These are phyloP conservation scores for Caenorhabditis sp. DNA, from an alignment of 2,888 invertebrate genomes.

Conservation along the genomic window DNA sequence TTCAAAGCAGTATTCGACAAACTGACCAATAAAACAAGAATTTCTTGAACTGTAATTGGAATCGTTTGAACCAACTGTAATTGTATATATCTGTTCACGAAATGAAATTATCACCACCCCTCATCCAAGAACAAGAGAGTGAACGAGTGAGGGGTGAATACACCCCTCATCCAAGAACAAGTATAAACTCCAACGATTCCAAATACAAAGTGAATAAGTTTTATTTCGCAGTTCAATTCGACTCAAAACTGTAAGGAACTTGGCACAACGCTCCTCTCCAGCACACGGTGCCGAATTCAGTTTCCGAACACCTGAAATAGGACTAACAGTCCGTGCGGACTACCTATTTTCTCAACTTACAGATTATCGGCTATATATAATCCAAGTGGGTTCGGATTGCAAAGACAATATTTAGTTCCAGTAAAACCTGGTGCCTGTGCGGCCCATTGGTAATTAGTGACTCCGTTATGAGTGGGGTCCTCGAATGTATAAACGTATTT, in stretches of 20 bases:
- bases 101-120: too few relatives aligned
- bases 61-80: too few relatives aligned
- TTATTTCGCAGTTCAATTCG: background rate
- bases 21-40: background rate
- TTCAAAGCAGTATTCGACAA: constrained; percentile 6
- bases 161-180: too few relatives aligned
- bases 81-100: too few relatives aligned
- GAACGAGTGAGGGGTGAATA: too few relatives aligned
- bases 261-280: constrained; percentile 10
- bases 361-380: background rate
- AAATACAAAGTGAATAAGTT: too few relatives aligned
- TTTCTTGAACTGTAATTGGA: background rate
- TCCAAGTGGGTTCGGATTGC: background rate
- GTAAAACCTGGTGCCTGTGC: background rate
- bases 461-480: constrained; percentile 20
- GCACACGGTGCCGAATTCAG: background rate
- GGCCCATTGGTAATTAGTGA: background rate
- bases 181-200: too few relatives aligned
- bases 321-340: background rate
- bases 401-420: background rate
- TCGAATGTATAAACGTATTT: constrained; percentile 5
- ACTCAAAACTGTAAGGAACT: background rate
- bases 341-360: background rate
- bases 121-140: too few relatives aligned
- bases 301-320: background rate